A percentile compares a stretch with the other conserved stretches of the same genome.
Conservation (phyloP, 2,113 vertebrate genomes). For the Promerops cafer region DNA sequence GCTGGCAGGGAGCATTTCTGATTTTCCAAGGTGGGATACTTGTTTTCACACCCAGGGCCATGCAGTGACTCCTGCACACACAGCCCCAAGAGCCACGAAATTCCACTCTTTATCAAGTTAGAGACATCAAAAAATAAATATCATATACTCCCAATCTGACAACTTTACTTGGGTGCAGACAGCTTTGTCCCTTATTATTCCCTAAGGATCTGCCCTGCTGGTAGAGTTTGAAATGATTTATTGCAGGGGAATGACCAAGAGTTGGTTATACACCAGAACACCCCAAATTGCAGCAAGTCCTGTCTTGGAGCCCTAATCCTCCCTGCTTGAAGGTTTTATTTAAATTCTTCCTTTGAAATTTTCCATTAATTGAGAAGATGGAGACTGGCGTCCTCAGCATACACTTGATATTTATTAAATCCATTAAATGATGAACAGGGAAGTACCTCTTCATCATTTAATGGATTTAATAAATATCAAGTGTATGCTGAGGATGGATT, state of each 20-base stretch:
- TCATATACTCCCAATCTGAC: background rate
- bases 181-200: background rate
- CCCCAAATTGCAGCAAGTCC: background rate
- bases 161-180: background rate
- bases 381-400: background rate
- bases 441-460: background rate
- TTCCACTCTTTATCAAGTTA: background rate
- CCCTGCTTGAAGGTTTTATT: background rate
- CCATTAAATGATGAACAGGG: background rate
- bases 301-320: background rate
- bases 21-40: background rate
- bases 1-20: background rate
- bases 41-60: rapidly evolving
- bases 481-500: background rate
- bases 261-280: background rate
- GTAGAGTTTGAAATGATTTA: background rate
- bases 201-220: background rate
- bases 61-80: background rate
- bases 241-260: background rate
- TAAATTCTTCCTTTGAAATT: background rate
- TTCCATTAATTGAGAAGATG: background rate
- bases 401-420: background rate
- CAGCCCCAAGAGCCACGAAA: background rate
- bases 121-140: background rate
- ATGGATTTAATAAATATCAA: background rate